These are phyloP conservation scores for Bolinopsis microptera DNA, from an alignment of 37 sponge, comb jelly and placozoan genomes.

Conservation along the genomic window DNA sequence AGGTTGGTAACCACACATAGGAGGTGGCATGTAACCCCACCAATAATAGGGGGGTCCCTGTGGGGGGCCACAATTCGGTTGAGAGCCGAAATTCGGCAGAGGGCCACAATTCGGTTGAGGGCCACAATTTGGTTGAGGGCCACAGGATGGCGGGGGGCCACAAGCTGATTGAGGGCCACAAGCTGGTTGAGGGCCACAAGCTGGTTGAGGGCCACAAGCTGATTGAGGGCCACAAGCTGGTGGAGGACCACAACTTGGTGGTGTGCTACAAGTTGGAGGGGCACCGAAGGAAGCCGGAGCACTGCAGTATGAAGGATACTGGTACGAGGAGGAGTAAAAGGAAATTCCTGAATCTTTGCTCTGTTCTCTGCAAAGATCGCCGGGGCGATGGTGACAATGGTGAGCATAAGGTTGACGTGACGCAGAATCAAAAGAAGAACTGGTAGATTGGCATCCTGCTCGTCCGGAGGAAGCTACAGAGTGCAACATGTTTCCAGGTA, in stretches of 20 bases:
- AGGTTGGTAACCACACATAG: conserved; percentile 1
- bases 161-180: neutral
- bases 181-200: neutral
- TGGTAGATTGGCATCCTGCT: neutral
- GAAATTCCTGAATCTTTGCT: conserved; percentile 16
- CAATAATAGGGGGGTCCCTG: neutral
- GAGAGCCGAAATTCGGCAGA: neutral
- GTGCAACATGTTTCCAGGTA: neutral
- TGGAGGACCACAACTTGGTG: neutral
- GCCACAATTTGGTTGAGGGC: too few relatives aligned
- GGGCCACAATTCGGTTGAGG: too few relatives aligned
- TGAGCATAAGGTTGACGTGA: neutral
- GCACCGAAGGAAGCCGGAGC: neutral
- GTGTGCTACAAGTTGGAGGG: neutral
- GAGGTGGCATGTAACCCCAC: neutral
- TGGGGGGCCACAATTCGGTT: neutral
- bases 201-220: neutral
- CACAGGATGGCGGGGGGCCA: neutral
- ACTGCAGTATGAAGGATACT: conserved; percentile 10
- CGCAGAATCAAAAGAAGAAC: neutral
- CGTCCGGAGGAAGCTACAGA: neutral
- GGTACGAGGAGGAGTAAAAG: neutral
- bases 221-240: neutral
- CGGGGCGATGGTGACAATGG: neutral
- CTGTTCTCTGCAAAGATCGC: neutral